Evolutionary conservation across 2,797 vertebrate species (phyloP), one percentile per base, ranked within the genome.

Genomic region (Oreochromis mossambicus): DNA sequence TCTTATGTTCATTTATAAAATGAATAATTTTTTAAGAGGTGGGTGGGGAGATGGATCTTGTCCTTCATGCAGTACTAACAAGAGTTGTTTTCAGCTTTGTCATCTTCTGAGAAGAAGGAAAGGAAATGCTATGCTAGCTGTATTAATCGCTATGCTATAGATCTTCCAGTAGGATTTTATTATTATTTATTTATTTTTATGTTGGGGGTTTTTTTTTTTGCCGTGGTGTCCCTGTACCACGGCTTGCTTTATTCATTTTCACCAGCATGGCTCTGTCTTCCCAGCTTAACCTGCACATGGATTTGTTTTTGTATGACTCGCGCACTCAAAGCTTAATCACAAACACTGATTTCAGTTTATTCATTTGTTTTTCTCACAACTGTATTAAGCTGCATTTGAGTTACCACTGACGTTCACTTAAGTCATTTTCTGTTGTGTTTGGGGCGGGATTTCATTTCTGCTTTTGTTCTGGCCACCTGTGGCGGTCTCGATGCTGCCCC

Each of bases 401-500:
- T 94, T 94, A 68, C 88, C 82, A 14, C 46, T 87, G 80, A 83
- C 86, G 26, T 92, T 90, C 17, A 78, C 89, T 91, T 78, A 76
- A 90, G 73, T 94, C 83, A 80, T 95, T 92, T 94, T 96, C 91
- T 94, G 92, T 96, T 96, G 55, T 86, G 91, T 94, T 94, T 93
- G 89, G 83, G 83, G 87, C 1, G 94, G 94, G 36, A 2, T 83
- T 80, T 97, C 79, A 68, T 26, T 79, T 80, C 43, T 87, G 36
- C 90, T 85, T 38, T 83, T 46, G 21, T 70, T 70, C 21, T 70
- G 96, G 80, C 95, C 96, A 95, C 94, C 80, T 52, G 75, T 83
- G 85, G 83, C 50, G 82, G 73, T 93, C 94, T 92, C 95, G 92
- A 93, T 95, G 94, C 96, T 96, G 93, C 96, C 95, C 93, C 93